Percentiles rank a stretch among this genome's conserved stretches.
phyloP scores from a whole-genome alignment of 64 coral and sea anemone genomes.

The Platygyra sinensis region DNA sequence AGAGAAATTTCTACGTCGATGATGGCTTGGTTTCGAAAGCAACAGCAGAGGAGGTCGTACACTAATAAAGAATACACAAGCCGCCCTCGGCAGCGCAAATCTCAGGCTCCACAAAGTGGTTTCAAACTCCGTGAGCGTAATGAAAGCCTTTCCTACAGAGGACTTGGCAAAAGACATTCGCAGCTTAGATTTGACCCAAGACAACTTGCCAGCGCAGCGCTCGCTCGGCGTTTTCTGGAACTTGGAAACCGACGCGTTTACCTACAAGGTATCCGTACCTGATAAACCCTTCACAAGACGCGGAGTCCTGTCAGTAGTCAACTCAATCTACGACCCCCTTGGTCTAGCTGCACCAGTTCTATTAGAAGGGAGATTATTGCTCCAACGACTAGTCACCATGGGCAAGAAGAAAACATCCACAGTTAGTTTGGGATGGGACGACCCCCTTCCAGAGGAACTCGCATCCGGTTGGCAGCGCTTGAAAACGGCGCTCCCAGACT shows the following conservation, averaged over 20 bases:
- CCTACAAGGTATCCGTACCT: background rate
- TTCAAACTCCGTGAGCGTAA: slow-evolving; percentile 10
- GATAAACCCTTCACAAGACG: slow-evolving; percentile 22
- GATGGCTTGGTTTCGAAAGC: background rate
- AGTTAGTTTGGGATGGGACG: background rate
- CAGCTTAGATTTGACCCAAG: background rate
- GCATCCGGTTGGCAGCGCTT: background rate
- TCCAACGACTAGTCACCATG: background rate
- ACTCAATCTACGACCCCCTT: background rate
- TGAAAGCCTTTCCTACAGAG: slow-evolving; percentile 19
- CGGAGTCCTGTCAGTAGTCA: background rate
- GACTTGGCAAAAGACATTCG: background rate
- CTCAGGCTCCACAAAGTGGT: background rate
- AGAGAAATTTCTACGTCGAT: slow-evolving; percentile 10
- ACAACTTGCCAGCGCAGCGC: slow-evolving; percentile 10
- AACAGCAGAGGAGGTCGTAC: background rate
- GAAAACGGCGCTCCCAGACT: background rate
- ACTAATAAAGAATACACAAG: background rate
- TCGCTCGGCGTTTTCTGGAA: slow-evolving; percentile 4
- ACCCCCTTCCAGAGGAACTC: background rate
- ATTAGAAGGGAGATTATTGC: background rate
- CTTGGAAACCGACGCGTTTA: background rate
- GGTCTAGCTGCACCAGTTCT: background rate
- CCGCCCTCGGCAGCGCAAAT: background rate
- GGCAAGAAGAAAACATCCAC: background rate